Evolutionary conservation across 2,888 invertebrate species (phyloP), one percentile per base, ranked within the genome.

Genomic region (Epistrophe grossulariae): DNA sequence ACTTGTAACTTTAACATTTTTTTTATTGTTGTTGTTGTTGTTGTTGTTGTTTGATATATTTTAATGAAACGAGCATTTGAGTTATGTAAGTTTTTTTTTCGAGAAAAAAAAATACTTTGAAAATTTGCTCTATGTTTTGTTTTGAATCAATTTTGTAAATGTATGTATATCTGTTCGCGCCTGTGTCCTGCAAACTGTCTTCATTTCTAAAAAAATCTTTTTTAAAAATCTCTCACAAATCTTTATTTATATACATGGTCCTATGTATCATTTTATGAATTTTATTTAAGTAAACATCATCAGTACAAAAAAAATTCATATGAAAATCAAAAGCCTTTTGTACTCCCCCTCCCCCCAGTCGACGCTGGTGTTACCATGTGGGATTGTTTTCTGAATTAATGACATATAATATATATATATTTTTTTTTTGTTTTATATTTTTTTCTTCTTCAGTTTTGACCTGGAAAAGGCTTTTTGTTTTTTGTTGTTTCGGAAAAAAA

Each of bases 251-350:
- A 71, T 81, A 84, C 84, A 79, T 66, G 64, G 74, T 76, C 66
- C 66, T 68, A 71, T 79, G 71, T 84, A 74, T 79, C 64, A 50
- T 55, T 62, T 84, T 84, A 64, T 74, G 76, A 66, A 59, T 66
- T 79, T 59, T 79, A 66, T 71, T 79, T 64, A 84, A 79, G 80
- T 80, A 80, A 76, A 66, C 76, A 66, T 64, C 45, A 76, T 64
- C 45, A 76, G 84, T 80, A 80, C 81, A 81, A 64, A 81, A 68
- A 73, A 72, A 64, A 78, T 73, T 71, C 73, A 68, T 81, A 74
- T 76, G 85, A 78, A 82, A 78, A 78, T 85, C 82, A 85, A 84
- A 84, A 85, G 85, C 82, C 85, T 85, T 85, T 85, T 85, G 85
- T 82, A 85, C 78, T 78, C 82, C 82, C 78, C 85, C 85, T 82